Conservation (phyloP, 1,140 invertebrate genomes). For the Physella acuta region DNA sequence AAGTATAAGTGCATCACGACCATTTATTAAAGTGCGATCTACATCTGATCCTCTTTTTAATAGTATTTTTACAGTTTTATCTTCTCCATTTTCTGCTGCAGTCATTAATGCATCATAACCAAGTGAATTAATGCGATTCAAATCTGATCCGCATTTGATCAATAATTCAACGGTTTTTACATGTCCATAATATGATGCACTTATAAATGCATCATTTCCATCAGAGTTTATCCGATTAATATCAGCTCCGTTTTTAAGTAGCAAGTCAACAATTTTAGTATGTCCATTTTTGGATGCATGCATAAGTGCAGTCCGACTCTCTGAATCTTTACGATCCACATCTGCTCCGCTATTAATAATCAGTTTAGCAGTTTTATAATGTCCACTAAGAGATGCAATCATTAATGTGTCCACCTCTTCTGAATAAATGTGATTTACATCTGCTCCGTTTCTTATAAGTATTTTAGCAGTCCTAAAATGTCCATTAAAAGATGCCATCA, state of each 20-base stretch:
- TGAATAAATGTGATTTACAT: background rate
- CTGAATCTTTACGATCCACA: too few species aligned
- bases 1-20: background rate
- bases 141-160: background rate
- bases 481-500: constrained; percentile 19
- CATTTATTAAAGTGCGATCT: background rate
- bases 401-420: too few species aligned
- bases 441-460: background rate
- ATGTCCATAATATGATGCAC: background rate
- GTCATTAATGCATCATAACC: background rate
- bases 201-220: background rate
- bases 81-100: background rate
- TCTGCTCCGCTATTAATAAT: too few species aligned
- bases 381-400: too few species aligned
- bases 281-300: background rate
- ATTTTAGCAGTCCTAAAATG: background rate
- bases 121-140: background rate
- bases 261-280: constrained; percentile 12
- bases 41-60: background rate
- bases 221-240: too few species aligned
- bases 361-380: too few species aligned
- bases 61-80: background rate
- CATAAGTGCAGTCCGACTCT: background rate
- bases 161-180: background rate
- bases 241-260: constrained; percentile 19